Evolutionary conservation across 30 jellyfish, hydroid and myxozoan genomes (phyloP).

Genomic region (Phacellophora camtschatica): DNA sequence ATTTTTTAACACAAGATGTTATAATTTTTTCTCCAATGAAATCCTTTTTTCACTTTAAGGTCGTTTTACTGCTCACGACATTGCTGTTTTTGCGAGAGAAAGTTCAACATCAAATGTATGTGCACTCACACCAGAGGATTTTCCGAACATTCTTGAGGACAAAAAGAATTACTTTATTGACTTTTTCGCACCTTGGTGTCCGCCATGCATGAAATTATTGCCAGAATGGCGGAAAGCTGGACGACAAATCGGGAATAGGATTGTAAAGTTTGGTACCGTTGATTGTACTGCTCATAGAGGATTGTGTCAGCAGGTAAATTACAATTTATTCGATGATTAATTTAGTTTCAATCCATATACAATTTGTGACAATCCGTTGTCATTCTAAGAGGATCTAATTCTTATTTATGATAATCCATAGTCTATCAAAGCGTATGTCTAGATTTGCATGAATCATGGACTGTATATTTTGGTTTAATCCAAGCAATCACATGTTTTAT

Average conservation of each 20-base stretch:
- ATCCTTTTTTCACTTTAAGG: slow-evolving; percentile 34
- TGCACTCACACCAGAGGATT: slow-evolving; percentile 83
- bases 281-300: slow-evolving; percentile 83
- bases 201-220: slow-evolving; percentile 95
- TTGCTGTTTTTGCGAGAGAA: slow-evolving; percentile 88
- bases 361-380: too few species aligned
- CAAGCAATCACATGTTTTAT: too few species aligned
- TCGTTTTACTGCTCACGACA: slow-evolving; percentile 89
- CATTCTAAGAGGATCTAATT: too few species aligned
- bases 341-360: too few species aligned
- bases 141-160: slow-evolving; percentile 45
- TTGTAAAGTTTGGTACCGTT: slow-evolving; percentile 93
- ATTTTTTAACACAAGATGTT: too few species aligned
- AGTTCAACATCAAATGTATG: slow-evolving; percentile 84
- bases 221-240: slow-evolving; percentile 99
- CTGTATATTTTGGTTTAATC: too few species aligned
- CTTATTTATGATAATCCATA: too few species aligned
- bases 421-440: too few species aligned
- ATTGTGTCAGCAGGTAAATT: slow-evolving; percentile 78
- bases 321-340: too few species aligned
- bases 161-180: slow-evolving; percentile 73
- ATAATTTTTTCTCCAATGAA: too few species aligned
- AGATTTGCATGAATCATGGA: too few species aligned
- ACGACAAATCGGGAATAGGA: slow-evolving; percentile 74
- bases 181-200: slow-evolving; percentile 99